A percentile compares a stretch with the other conserved stretches of the same genome.
Conservation (phyloP, 2,113 vertebrate species). For the Motacilla alba region DNA sequence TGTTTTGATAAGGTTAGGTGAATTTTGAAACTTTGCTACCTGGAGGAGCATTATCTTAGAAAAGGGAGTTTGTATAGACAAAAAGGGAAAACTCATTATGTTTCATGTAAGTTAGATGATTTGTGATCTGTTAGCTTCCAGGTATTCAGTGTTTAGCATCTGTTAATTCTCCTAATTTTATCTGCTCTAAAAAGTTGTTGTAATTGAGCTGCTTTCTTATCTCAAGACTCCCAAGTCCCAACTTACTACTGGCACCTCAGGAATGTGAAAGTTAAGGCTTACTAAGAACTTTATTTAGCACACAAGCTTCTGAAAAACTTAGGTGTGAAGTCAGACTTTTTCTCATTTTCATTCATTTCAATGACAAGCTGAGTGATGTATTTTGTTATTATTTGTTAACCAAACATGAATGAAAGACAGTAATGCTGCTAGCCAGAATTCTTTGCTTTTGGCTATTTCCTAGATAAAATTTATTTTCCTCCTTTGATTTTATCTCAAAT, state of each 20-base stretch:
- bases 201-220: background rate
- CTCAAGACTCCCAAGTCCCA: background rate
- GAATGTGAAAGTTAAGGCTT: background rate
- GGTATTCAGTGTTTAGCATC: background rate
- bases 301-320: background rate
- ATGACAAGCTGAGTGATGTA: background rate
- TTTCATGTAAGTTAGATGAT: fast-evolving
- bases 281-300: background rate
- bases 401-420: background rate
- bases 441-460: background rate
- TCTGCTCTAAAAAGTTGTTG: background rate
- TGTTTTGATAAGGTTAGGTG: constrained; percentile 93
- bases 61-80: background rate
- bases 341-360: background rate
- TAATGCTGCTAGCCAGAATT: background rate
- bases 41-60: background rate
- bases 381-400: background rate
- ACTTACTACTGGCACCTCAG: background rate
- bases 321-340: background rate
- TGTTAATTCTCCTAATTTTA: background rate
- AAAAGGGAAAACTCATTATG: background rate
- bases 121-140: background rate
- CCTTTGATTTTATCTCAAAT: background rate
- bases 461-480: background rate
- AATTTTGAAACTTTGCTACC: background rate